A percentile compares a stretch with the other conserved stretches of the same genome.
Conservation (phyloP, 30 jellyfish, hydroid and myxozoan genomes). For the Hydractinia symbiolongicarpus region DNA sequence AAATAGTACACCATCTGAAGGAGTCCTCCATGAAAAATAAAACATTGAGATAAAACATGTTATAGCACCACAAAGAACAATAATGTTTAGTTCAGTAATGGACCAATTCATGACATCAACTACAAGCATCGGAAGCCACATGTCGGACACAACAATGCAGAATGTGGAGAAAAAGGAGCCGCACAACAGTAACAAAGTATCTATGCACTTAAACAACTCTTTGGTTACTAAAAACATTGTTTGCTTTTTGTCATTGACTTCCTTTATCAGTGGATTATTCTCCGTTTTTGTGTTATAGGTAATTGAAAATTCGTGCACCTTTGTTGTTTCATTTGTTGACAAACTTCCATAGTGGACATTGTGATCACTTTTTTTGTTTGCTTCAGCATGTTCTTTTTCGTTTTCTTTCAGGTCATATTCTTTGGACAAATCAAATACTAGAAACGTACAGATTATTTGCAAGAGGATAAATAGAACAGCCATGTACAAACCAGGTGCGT, state of each 20-base stretch:
- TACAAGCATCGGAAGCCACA: slow-evolving; percentile 19
- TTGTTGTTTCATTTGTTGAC: background rate
- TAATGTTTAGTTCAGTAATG: background rate
- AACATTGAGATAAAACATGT: background rate
- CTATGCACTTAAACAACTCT: background rate
- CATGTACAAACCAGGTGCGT: slow-evolving; percentile 32
- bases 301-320: no score
- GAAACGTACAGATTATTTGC: slow-evolving; percentile 7
- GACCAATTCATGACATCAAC: slow-evolving; percentile 17
- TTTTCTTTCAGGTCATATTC: slow-evolving; percentile 15
- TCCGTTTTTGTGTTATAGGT: background rate
- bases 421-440: slow-evolving; percentile 22
- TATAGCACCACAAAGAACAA: slow-evolving; percentile 10
- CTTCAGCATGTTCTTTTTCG: background rate
- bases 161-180: background rate
- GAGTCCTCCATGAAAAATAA: background rate
- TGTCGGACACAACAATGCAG: slow-evolving; percentile 9
- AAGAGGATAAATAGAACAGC: slow-evolving; percentile 11
- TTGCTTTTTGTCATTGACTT: background rate
- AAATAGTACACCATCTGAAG: background rate
- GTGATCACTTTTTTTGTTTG: background rate
- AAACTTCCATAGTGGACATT: background rate
- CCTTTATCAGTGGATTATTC: background rate
- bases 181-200: background rate
- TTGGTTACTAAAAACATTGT: background rate